phyloP scores from a whole-genome alignment of 1,140 invertebrate species.

The Gryllus bimaculatus region DNA sequence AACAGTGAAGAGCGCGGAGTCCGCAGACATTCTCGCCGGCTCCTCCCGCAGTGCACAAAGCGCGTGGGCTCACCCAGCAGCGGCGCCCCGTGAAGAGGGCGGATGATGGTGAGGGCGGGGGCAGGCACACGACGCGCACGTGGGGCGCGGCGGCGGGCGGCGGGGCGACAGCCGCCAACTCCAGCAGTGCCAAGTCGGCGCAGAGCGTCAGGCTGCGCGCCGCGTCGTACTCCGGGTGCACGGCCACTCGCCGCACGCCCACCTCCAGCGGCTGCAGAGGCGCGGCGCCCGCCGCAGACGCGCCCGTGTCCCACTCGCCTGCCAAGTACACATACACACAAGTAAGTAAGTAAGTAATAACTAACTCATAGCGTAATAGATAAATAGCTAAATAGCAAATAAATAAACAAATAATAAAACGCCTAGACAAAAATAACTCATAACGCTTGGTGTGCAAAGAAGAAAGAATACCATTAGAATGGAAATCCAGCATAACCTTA shows the following conservation, averaged over 20 bases:
- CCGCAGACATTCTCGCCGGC: constrained; percentile 36
- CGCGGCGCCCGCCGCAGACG: background rate
- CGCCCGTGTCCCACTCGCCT: background rate
- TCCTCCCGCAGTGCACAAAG: constrained; percentile 49
- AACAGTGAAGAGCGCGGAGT: too few relatives aligned
- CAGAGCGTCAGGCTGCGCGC: background rate
- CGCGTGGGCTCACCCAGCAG: background rate
- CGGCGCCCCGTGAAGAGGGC: too few relatives aligned
- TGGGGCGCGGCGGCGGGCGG: background rate
- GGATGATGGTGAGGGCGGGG: too few relatives aligned
- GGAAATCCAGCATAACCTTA: too few relatives aligned
- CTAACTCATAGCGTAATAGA: too few relatives aligned
- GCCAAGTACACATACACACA: too few relatives aligned
- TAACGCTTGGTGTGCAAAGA: too few relatives aligned
- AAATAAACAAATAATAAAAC: too few relatives aligned
- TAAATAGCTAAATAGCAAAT: too few relatives aligned
- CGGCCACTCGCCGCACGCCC: background rate
- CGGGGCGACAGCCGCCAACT: background rate
- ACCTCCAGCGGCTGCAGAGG: background rate
- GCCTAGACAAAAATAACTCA: too few relatives aligned
- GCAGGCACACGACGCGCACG: background rate
- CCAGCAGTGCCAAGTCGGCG: background rate
- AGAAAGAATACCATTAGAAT: too few relatives aligned
- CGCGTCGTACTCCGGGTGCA: background rate
- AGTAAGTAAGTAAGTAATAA: too few relatives aligned